Evolutionary conservation across 2,113 vertebrate genomes (phyloP).

Genomic region (Scopus umbretta): DNA sequence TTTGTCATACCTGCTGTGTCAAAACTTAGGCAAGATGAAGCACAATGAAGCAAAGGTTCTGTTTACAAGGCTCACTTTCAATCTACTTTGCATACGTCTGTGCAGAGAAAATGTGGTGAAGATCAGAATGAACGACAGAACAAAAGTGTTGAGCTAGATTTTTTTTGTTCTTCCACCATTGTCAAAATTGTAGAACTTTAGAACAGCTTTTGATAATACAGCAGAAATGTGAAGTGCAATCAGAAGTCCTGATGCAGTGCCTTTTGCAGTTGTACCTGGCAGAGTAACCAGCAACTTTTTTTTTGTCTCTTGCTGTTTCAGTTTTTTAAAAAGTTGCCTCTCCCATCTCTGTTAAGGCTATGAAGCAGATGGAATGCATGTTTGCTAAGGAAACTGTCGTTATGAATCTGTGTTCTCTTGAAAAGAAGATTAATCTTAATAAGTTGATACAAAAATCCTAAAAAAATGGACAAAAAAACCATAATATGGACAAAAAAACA

Average conservation of each 20-base stretch:
- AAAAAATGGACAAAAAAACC: not conserved
- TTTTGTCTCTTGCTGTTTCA: not conserved
- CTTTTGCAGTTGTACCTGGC: not conserved
- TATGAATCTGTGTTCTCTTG: not conserved
- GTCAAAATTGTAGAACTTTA: not conserved
- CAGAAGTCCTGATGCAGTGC: not conserved
- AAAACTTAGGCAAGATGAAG: not conserved
- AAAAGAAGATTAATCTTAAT: not conserved
- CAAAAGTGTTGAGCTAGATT: not conserved
- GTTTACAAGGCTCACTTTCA: not conserved
- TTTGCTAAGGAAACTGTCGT: not conserved
- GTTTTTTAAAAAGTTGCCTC: not conserved
- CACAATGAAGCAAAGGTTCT: not conserved
- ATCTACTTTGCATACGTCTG: not conserved
- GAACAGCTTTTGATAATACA: not conserved
- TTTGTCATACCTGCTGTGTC: not conserved
- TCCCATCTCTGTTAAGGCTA: not conserved
- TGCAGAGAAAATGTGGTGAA: not conserved
- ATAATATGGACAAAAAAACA: accelerated
- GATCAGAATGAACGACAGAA: not conserved
- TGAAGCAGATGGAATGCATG: not conserved
- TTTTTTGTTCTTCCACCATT: not conserved
- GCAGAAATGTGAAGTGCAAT: not conserved
- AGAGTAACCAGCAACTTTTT: not conserved
- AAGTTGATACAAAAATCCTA: not conserved